Evolutionary conservation across 2,888 invertebrate genomes (phyloP), one percentile per base, ranked within the genome.

Genomic region (Linnaemya vulpina): DNA sequence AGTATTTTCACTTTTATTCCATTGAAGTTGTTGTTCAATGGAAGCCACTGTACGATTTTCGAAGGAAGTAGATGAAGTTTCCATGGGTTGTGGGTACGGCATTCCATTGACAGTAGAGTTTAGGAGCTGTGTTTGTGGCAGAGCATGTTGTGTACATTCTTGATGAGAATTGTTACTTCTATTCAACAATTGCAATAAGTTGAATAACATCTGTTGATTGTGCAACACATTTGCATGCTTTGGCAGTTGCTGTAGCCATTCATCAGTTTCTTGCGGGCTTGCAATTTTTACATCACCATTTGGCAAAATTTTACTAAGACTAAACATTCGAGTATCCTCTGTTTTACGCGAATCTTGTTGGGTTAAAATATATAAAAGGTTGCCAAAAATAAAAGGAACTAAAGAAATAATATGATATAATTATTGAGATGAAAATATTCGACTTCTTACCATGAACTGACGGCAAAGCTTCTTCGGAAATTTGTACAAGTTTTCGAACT

Each of bases 291-390:
- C 22, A 55, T 84, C 80, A 77, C 88, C 89, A 73, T 87, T 88
- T 40, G 88, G 62, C 7, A 74, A 53, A 22, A 90, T 15, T 40
- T 88, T 89, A 51, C 68, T 88, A 30, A 89, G 89, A 8, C 83
- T 88, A 3, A 90, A 58, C 13, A 87, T 35, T 3, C 92, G 89
- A 0, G 86, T 86, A 8, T 92, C 91, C 70, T 91, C 90, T 17
- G 89, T 87, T 67, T 90, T 89, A 3, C 91, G 89, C 9, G 91
- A 77, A 77, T 92, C 92, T 84, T 92, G 92, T 70, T 92, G 92
- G 0, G 89, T 89, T 8, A 92, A 63, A 22, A 91, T 40, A 20
- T 87, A 89, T 43, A 87, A 62, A 20, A 91, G 89, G 55, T 89
- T 90, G 3, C 89, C 91, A 63, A 91, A 80, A 9, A 91, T 40